phyloP scores from a whole-genome alignment of 2,113 vertebrate species.

The Notothenia coriiceps region DNA sequence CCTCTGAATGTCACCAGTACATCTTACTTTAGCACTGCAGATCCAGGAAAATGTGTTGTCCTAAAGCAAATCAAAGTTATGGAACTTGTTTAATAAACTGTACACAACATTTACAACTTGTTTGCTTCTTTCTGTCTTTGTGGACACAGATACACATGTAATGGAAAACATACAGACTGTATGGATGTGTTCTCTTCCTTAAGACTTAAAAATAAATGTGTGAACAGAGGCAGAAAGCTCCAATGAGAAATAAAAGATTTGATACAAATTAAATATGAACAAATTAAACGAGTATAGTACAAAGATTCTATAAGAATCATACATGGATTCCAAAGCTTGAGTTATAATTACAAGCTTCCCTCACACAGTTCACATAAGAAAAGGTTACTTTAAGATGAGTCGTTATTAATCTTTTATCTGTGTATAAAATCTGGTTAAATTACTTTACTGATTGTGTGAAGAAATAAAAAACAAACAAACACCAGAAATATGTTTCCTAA shows the following conservation, averaged over 20 bases:
- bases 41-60: not conserved
- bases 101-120: too few species aligned
- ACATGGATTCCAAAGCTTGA: not conserved
- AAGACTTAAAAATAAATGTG: not conserved
- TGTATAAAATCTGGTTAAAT: not conserved
- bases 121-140: not conserved
- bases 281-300: not conserved
- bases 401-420: not conserved
- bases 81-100: not conserved
- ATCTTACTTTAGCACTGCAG: not conserved
- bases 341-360: not conserved
- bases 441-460: not conserved
- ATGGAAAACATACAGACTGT: not conserved
- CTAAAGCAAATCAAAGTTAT: not conserved
- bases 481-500: too few species aligned
- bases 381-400: not conserved
- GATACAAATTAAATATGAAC: not conserved
- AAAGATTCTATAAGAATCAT: conserved; percentile 73
- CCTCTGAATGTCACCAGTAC: not conserved
- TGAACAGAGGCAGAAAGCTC: not conserved
- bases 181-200: not conserved
- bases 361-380: not conserved
- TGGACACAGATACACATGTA: too few species aligned
- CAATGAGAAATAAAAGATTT: not conserved
- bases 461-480: not conserved